These are phyloP conservation scores for Esperia sulphurella DNA, from an alignment of 2,888 invertebrate genomes.

Conservation along the genomic window DNA sequence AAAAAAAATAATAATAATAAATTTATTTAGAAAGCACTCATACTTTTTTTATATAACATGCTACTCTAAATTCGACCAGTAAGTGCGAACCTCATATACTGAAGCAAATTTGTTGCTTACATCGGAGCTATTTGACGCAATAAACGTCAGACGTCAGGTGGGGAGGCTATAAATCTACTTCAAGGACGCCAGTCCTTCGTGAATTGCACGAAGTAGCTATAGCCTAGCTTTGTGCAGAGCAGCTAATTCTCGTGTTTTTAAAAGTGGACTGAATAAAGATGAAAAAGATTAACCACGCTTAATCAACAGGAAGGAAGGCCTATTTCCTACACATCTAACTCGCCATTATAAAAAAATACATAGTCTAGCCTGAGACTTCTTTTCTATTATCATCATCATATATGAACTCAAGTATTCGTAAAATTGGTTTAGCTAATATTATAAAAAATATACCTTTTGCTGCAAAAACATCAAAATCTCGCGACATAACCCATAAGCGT, in stretches of 20 bases:
- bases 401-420: no score
- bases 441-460: no score
- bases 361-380: no score
- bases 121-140: slow-evolving; percentile 49
- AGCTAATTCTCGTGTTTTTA: neutral
- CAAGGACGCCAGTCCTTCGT: slow-evolving; percentile 43
- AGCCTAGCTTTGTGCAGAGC: neutral
- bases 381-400: no score
- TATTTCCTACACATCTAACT: neutral
- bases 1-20: no score
- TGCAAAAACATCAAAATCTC: no score
- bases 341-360: no score
- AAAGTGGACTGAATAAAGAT: neutral
- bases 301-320: neutral
- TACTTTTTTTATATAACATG: neutral
- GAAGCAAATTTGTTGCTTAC: slow-evolving; percentile 35
- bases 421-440: no score
- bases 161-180: slow-evolving; percentile 59
- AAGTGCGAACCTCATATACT: slow-evolving; percentile 2
- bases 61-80: neutral
- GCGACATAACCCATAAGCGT: neutral
- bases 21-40: neutral
- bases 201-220: slow-evolving; percentile 42
- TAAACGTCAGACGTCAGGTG: slow-evolving; percentile 61
- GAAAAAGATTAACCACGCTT: neutral